Evolutionary conservation across 2,888 invertebrate species (phyloP).

Genomic region (Caenorhabditis sp.): DNA sequence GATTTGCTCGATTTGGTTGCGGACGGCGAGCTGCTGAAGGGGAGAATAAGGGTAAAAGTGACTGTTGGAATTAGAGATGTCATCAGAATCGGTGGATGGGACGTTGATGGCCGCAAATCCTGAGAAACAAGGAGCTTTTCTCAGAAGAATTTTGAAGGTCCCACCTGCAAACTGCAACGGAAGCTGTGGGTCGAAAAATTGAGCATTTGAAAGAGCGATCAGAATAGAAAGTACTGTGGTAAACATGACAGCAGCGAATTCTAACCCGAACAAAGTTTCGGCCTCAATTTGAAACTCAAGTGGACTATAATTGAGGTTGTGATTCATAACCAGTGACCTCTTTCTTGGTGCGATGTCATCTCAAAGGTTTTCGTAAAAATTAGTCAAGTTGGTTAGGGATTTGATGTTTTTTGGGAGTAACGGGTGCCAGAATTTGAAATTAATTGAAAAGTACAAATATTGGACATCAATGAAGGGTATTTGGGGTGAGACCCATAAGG

Average conservation of each 20-base stretch:
- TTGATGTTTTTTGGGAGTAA: too few relatives aligned
- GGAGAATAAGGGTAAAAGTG: too few relatives aligned
- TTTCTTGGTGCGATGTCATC: too few relatives aligned
- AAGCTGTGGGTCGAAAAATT: conserved; percentile 20
- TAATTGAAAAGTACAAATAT: too few relatives aligned
- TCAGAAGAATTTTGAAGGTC: neutral
- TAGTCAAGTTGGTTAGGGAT: too few relatives aligned
- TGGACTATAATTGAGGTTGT: too few relatives aligned
- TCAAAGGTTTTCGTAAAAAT: too few relatives aligned
- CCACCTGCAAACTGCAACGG: conserved; percentile 39
- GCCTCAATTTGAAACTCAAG: too few relatives aligned
- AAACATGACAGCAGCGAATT: neutral
- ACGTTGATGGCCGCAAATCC: conserved; percentile 48
- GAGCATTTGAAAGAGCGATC: neutral
- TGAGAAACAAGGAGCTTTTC: neutral
- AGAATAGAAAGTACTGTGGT: conserved; percentile 2
- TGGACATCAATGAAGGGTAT: too few relatives aligned
- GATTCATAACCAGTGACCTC: too few relatives aligned
- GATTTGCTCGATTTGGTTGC: conserved; percentile 16
- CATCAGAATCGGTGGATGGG: conserved; percentile 26
- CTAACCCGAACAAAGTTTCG: neutral
- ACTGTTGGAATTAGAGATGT: neutral
- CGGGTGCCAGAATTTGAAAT: too few relatives aligned
- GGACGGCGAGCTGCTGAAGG: conserved; percentile 23
- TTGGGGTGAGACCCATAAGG: too few relatives aligned